Conservation (phyloP, 1,140 invertebrate genomes). For the Pachyrhynchus sulphureomaculatus region DNA sequence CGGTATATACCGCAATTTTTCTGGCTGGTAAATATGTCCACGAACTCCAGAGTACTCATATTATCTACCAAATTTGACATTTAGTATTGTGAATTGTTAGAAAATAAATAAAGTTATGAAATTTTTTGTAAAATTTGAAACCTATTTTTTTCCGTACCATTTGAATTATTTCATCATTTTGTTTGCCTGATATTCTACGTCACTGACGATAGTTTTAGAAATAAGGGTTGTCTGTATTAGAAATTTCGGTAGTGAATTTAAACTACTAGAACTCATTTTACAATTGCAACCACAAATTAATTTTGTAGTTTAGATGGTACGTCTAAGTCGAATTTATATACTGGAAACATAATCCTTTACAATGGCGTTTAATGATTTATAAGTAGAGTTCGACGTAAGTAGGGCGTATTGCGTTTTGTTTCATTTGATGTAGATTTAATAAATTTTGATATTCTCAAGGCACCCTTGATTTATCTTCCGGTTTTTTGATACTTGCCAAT, state of each 20-base stretch:
- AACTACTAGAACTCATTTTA: slow-evolving; percentile 21
- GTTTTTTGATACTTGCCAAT: not conserved
- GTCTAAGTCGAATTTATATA: slow-evolving; percentile 21
- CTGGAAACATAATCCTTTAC: slow-evolving; percentile 18
- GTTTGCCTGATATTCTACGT: not conserved
- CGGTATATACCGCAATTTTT: too few species aligned
- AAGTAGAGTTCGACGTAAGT: slow-evolving; percentile 4
- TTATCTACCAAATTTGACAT: too few species aligned
- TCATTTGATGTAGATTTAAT: slow-evolving; percentile 15
- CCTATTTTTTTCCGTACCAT: too few species aligned
- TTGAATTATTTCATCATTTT: too few species aligned
- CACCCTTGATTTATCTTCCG: not conserved
- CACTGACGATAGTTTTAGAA: not conserved
- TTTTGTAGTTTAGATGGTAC: slow-evolving; percentile 23
- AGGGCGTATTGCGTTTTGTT: slow-evolving; percentile 3
- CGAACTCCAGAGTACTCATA: too few species aligned
- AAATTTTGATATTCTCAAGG: not conserved
- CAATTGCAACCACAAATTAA: slow-evolving; percentile 27
- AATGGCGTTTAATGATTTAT: slow-evolving; percentile 21
- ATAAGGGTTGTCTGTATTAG: not conserved
- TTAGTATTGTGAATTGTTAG: too few species aligned
- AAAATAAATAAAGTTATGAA: too few species aligned
- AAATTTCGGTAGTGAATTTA: slow-evolving; percentile 22
- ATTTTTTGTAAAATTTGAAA: too few species aligned
- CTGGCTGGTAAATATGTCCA: too few species aligned